phyloP scores from a whole-genome alignment of 2,888 invertebrate species.

The Sarcophaga carnaria region DNA sequence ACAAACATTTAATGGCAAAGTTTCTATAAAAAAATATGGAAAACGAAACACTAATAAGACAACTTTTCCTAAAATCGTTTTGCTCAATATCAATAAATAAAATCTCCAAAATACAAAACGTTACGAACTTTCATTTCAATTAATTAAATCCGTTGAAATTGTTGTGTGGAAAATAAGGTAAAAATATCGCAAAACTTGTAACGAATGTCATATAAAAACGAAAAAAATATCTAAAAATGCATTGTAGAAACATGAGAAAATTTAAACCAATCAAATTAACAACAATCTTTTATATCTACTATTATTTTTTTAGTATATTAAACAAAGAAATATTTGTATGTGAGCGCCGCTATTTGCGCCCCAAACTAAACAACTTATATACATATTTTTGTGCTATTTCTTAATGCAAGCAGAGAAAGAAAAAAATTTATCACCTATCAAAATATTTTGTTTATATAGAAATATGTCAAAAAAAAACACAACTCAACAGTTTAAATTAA shows the following conservation, averaged over 20 bases:
- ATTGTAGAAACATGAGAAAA: slow-evolving; percentile 82
- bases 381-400: slow-evolving; percentile 34
- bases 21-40: slow-evolving; percentile 23
- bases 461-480: slow-evolving; percentile 34
- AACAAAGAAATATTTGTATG: slow-evolving; percentile 69
- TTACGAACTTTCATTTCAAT: slow-evolving; percentile 40
- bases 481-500: slow-evolving; percentile 56
- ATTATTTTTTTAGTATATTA: slow-evolving; percentile 47
- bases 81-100: background rate
- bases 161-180: slow-evolving; percentile 82
- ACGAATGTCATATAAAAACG: slow-evolving; percentile 15
- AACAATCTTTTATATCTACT: slow-evolving; percentile 55
- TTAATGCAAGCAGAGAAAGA: slow-evolving; percentile 27
- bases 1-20: slow-evolving; percentile 76
- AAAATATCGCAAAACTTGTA: slow-evolving; percentile 71
- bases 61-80: slow-evolving; percentile 33
- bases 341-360: slow-evolving; percentile 76
- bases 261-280: slow-evolving; percentile 63
- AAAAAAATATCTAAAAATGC: slow-evolving; percentile 75
- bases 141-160: slow-evolving; percentile 76
- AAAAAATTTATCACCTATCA: slow-evolving; percentile 14
- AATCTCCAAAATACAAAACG: background rate
- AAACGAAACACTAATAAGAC: slow-evolving; percentile 19
- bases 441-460: slow-evolving; percentile 58
- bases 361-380: slow-evolving; percentile 21